Evolutionary conservation across 2,113 vertebrate genomes (phyloP).

Genomic region (Alligator mississippiensis): DNA sequence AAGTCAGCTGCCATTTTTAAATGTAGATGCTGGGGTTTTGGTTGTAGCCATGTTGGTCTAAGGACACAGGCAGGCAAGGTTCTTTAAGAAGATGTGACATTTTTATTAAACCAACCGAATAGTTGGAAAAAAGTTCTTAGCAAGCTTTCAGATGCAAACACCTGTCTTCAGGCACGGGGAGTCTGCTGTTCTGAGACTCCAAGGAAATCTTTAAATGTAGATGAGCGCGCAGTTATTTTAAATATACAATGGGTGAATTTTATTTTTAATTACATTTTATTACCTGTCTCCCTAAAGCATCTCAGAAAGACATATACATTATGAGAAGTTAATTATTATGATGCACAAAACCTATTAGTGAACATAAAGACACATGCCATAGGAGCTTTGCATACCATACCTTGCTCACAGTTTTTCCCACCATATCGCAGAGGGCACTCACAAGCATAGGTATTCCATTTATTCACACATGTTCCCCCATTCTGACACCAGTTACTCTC

Average conservation of each 20-base stretch:
- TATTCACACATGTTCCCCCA: slow-evolving; percentile 88
- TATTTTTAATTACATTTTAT: neutral
- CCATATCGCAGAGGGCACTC: slow-evolving; percentile 87
- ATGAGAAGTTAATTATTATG: neutral
- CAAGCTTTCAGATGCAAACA: too few relatives aligned
- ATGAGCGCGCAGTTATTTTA: neutral
- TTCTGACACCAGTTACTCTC: slow-evolving; percentile 86
- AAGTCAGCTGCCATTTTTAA: neutral
- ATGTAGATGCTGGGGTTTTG: too few relatives aligned
- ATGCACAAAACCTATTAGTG: neutral
- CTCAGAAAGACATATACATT: neutral
- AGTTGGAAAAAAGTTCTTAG: too few relatives aligned
- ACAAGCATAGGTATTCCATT: slow-evolving; percentile 92
- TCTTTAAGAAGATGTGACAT: too few relatives aligned
- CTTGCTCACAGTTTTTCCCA: slow-evolving; percentile 96
- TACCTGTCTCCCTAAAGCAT: neutral
- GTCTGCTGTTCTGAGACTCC: too few relatives aligned
- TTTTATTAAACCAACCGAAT: too few relatives aligned
- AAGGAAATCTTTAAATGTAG: neutral
- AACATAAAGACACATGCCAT: fast-evolving
- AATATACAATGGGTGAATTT: neutral
- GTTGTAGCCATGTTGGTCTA: too few relatives aligned
- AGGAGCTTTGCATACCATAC: slow-evolving; percentile 66
- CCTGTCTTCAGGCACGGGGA: too few relatives aligned
- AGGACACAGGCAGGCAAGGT: too few relatives aligned